Evolutionary conservation across 2,888 invertebrate species (phyloP), one percentile per base, ranked within the genome.

Genomic region (Cheilosia urbana): DNA sequence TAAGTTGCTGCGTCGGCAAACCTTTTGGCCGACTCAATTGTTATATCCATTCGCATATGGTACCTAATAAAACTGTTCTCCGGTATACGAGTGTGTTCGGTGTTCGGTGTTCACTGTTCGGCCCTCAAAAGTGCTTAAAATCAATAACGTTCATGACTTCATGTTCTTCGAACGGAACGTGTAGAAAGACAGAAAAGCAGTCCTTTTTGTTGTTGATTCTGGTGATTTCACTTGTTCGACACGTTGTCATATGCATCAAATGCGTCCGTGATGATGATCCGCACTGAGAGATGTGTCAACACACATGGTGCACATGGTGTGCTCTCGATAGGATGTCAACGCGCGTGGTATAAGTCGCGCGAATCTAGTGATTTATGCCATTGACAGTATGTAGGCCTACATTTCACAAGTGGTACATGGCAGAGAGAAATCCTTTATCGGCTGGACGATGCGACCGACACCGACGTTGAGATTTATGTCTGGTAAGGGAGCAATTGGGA

Each of bases 331-430:
- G 65, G 68, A 68, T 75, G 79, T 79, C 84, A 84, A 72, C 58
- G 71, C 57, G 68, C 37, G 49, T 68, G 68, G 73, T 77, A 65
- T 55, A 69, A 76, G 65, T 76, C 79, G 69, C 63, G 75, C 69
- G 83, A 79, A 75, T 76, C 79, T 66, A 71, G 79, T 75, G 84
- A 84, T 84, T 84, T 84, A 84, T 84, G 80, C 60, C 71, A 65
- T 69, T 80, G 79, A 79, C 84, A 75, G 65, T 42, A 53, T 80
- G 84, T 84, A 84, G 84, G 65, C 80, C 83, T 84, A 84, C 83
- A 84, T 84, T 84, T 79, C 73, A 79, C 68, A 69, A 84, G 75
- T 79, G 84, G 69, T 84, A 66, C 71, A 84, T 83, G 66, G 65
- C 76, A 72, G 19, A 21, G 58, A 58, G 55, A 57, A 34, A 57